Evolutionary conservation across 2,797 vertebrate genomes (phyloP), one percentile per base, ranked within the genome.

Genomic region (Dermochelys coriacea): DNA sequence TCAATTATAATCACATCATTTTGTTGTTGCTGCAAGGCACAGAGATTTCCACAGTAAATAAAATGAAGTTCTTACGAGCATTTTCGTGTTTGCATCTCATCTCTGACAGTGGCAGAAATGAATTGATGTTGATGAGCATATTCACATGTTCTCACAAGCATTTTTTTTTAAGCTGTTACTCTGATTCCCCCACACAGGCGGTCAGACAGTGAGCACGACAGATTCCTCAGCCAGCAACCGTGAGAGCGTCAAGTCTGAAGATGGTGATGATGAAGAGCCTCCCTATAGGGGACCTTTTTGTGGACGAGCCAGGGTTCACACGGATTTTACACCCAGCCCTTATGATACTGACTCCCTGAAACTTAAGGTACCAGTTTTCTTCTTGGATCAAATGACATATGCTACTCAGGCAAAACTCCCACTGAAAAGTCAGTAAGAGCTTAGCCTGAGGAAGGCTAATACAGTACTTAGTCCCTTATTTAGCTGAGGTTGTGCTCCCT

Each of bases 211-310:
- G 64, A 99, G 99, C 95, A 99, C 99, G 93, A 99, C 99, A 1
- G 99, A 99, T 97, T 99, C 99, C 4, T 99, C 99, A 18, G 98
- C 99, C 97, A 99, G 99, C 96, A 99, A 99, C 98, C 98, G 99
- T 86, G 99, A 99, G 88, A 99, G 99, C 0, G 99, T 99, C 93
- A 99, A 99, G 98, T 99, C 99, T 0, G 99, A 99, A 98, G 99
- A 99, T 0, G 99, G 99, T 0, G 99, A 99, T 1, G 99, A 99
- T 0, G 99, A 99, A 96, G 99, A 99, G 97, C 99, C 98, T 12
- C 99, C 99, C 2, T 99, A 99, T 90, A 98, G 99, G 93, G 99
- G 99, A 27, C 99, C 99, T 4, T 99, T 99, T 94, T 99, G 99
- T 83, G 99, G 99, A 8, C 98, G 99, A 0, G 99, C 99, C 54